Evolutionary conservation across 2,888 invertebrate species (phyloP), one percentile per base, ranked within the genome.

Genomic region (Augiades crinisus): DNA sequence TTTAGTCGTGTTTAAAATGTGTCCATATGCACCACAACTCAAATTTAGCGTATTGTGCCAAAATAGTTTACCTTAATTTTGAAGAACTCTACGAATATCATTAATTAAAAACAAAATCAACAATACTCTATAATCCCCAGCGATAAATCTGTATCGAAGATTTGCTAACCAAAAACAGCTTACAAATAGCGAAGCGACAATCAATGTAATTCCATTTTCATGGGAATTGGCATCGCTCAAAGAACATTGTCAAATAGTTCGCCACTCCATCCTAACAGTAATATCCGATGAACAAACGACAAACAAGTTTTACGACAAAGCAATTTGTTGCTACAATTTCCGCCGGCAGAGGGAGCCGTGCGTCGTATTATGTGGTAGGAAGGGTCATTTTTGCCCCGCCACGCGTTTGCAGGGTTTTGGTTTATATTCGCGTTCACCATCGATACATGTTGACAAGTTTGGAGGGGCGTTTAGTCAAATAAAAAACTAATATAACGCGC

Each of bases 381-480:
- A 33, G 45, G 52, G 34, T 31, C 27, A 45, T 27, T 51, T 53
- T 45, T 8, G 22, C 6, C 19, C 8, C 37, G 2, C 8, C 16
- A 5, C 14, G 13, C 12, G 2, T 24, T 41, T 38, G 31, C 13
- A 13, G 16, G 31, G 47, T 7, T 47, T 21, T n/a, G 10, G 21
- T 63, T 61, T 54, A 6, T 2, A 58, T 49, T 64, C 58, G 27
- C 50, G 43, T 53, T 64, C 61, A 56, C 61, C 72, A 3, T 72
- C 63, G 75, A 77, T 79, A 82, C 78, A 84, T 80, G 86, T 84
- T 86, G 86, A 82, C 88, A 86, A 85, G 70, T 79, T 79, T 75
- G 68, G 72, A 81, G 80, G 81, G 81, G 75, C 65, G 70, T 69
- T 71, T 68, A 67, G 75, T 69, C 83, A 87, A 88, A 88, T 88